Evolutionary conservation across 2,888 invertebrate genomes (phyloP), one percentile per base, ranked within the genome.

Genomic region (Zygothrica quintamaculata): DNA sequence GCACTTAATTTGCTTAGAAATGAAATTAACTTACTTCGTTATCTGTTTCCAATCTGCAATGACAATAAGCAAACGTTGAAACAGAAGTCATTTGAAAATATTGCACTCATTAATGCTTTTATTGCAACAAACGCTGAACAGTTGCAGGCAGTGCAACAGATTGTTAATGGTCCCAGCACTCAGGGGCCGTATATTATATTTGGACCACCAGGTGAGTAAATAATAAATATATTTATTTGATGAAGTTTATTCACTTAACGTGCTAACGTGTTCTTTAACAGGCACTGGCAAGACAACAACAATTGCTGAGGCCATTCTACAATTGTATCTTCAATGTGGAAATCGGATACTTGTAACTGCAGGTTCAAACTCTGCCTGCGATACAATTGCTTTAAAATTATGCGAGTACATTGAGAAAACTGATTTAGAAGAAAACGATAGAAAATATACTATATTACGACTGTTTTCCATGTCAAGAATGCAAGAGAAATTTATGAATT

Each of bases 171-270:
- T 7, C 92, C 93, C 0, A 92, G 93, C 0, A 92, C 92, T 9
- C 92, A 92, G 1, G 93, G 93, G 1, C 97, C 98, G 0, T 97
- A 96, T 85, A 93, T 97, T 26, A 92, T 98, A 48, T 97, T 95
- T 91, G 98, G 98, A 9, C 97, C 97, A 29, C 97, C 97, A 42
- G 97, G 97, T 65, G 95, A 60, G 74, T 44, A 9, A 12, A 9
- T 12, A 8, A 1, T 36, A n/a, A n/a, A n/a, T n/a, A n/a, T n/a
- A n/a, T n/a, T n/a, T n/a, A n/a, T n/a, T n/a, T n/a, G n/a, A n/a
- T n/a, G n/a, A n/a, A n/a, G n/a, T n/a, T n/a, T n/a, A n/a, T n/a
- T n/a, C n/a, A n/a, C n/a, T n/a, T n/a, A n/a, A n/a, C n/a, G n/a
- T n/a, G n/a, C n/a, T n/a, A n/a, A n/a, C n/a, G n/a, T n/a, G n/a